Evolutionary conservation across 1,140 invertebrate genomes (phyloP), one percentile per base, ranked within the genome.

Genomic region (Thalassaphorura encarpata): DNA sequence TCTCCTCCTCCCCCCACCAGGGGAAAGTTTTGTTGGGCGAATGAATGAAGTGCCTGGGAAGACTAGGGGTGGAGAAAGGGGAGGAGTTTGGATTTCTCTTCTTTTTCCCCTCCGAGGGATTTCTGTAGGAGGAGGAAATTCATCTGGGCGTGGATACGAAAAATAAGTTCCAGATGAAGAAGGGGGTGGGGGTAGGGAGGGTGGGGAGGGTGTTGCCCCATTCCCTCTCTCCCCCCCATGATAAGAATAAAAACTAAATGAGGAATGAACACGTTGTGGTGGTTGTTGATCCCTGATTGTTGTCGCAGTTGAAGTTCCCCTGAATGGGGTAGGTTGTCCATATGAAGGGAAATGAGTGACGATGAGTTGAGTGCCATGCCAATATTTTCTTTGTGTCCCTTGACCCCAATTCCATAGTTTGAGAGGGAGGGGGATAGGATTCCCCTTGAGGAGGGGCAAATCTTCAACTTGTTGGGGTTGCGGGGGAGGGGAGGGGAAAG

Each of bases 321-420:
- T 26, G 42, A 49, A 62, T n/a, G 60, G 60, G n/a, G n/a, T n/a
- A n/a, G n/a, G n/a, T n/a, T n/a, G n/a, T 26, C 60, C 60, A 58
- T 62, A 52, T 18, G 56, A 58, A 24, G 56, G 55, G 33, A 42
- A 54, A 55, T 52, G 56, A 33, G 45, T 56, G 41, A 55, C 55
- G 33, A 62, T 45, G 27, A 62, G 41, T 52, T 54, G 55, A 39
- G 60, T 62, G 18, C 54, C 60, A 33, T 36, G 39, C 31, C 52
- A 51, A 43, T 62, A 62, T 27, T 33, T 54, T 24, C 33, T 41
- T 18, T 21, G 42, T 27, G 46, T 47, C 16, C 60, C 60, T 21
- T 54, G 41, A 13, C 60, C 60, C 60, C 60, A 62, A 18, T 55
- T 58, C 55, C 56, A 62, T 33, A 58, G 55, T 33, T 62, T 62